These are phyloP conservation scores for Bombus breviceps DNA, from an alignment of 1,140 invertebrate genomes.

Conservation along the genomic window DNA sequence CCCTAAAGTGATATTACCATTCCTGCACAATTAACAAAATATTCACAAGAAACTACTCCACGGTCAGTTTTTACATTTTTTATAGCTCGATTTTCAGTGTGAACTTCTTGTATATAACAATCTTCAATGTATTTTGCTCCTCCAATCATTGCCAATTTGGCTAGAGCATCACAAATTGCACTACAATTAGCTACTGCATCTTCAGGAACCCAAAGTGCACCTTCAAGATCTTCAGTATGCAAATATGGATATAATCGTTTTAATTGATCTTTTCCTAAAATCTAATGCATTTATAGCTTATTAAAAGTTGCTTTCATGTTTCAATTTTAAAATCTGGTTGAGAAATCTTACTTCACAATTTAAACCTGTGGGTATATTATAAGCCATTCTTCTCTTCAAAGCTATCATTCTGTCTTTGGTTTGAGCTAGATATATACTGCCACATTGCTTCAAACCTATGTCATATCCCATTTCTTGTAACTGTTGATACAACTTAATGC, in stretches of 20 bases:
- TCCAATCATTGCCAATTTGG: constrained; percentile 84
- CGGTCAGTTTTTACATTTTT: constrained; percentile 84
- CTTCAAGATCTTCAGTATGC: constrained; percentile 86
- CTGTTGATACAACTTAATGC: constrained; percentile 85
- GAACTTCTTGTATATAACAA: constrained; percentile 84
- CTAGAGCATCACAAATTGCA: constrained; percentile 85
- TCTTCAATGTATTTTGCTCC: constrained; percentile 86
- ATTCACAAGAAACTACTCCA: constrained; percentile 87
- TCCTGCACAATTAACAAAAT: constrained; percentile 89
- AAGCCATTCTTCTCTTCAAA: constrained; percentile 85
- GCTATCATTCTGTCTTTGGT: constrained; percentile 88
- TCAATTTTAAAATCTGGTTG: background rate
- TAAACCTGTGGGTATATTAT: constrained; percentile 84
- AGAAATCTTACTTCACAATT: constrained; percentile 81
- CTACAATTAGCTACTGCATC: constrained; percentile 88
- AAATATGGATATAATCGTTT: constrained; percentile 85
- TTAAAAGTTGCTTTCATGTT: background rate
- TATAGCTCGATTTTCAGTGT: constrained; percentile 85
- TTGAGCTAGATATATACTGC: constrained; percentile 88
- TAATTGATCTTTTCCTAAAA: constrained; percentile 78
- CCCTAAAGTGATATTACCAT: constrained; percentile 82
- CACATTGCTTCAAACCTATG: constrained; percentile 86
- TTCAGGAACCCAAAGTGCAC: constrained; percentile 89
- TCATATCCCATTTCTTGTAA: constrained; percentile 86
- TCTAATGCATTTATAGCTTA: constrained; percentile 58